Evolutionary conservation across 2,113 vertebrate species (phyloP), one percentile per base, ranked within the genome.

Genomic region (Uria aalge): DNA sequence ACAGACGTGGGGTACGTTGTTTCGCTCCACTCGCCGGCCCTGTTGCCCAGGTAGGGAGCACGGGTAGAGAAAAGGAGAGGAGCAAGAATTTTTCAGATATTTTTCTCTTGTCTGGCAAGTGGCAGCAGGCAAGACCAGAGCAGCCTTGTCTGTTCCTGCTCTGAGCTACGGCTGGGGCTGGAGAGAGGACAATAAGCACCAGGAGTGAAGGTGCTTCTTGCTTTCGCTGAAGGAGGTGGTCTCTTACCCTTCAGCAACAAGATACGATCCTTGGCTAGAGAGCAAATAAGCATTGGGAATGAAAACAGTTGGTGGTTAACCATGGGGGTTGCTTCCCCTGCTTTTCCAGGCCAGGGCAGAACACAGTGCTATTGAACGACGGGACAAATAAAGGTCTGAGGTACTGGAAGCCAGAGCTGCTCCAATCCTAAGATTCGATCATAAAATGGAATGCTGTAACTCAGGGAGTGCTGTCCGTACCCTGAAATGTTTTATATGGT

Each of bases 1-100:
- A 19, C 2, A 18, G 36, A 21, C 34, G 34, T 1, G 18, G 7
- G 22, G 45, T 4, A 6, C 1, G 4, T 38, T 48, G 45, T 8
- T 29, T 12, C 34, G 12, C 53, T 34, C 27, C 22, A 7, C 5
- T 10, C 53, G 68, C 41, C 2, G 1, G 34, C 53, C 41, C 64
- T 19, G 8, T 21, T 36, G 45, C 57, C 50, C 26, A 1, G 2
- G 23, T 17, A 48, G 13, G 36, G 66, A 45, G 17, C 22, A 26
- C 1, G 22, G 32, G 22, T 15, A 14, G 40, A n/a, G n/a, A 29
- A 50, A 67, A 38, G 29, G 64, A 56, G n/a, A 60, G 36, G 36
- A 72, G 40, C 6, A 32, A 34, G 32, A 30, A 8, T 8, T 66
- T 27, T 50, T 24, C 15, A 55, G 41, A 5, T 76, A 6, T 57